These are phyloP conservation scores for Brachyptera putata DNA, from an alignment of 2,888 invertebrate species.

Conservation along the genomic window DNA sequence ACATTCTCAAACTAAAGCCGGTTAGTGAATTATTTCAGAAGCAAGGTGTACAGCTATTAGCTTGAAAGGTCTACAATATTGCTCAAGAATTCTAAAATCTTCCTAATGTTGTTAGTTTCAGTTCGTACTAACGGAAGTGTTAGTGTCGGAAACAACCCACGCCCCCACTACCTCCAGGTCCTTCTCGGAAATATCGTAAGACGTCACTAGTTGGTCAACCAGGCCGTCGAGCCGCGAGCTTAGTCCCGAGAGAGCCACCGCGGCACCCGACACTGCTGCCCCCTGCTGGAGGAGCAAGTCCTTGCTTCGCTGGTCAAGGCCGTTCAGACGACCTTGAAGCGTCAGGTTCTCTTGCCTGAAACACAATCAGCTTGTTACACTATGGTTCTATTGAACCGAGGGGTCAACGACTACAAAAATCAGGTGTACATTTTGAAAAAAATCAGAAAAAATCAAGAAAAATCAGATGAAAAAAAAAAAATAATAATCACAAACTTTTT, in stretches of 20 bases:
- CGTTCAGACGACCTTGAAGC: slow-evolving; percentile 60
- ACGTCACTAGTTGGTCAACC: slow-evolving; percentile 65
- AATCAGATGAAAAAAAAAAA: no score
- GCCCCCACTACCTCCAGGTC: slow-evolving; percentile 59
- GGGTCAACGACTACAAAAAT: no score
- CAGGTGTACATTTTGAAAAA: no score
- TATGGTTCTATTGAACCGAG: no score
- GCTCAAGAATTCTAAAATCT: no score
- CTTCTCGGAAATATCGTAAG: slow-evolving; percentile 70
- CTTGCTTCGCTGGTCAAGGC: slow-evolving; percentile 58
- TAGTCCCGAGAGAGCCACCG: slow-evolving; percentile 64
- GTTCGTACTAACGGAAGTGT: not conserved
- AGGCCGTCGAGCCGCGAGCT: slow-evolving; percentile 65
- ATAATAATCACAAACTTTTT: no score
- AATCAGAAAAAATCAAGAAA: no score
- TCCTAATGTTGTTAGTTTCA: slow-evolving; percentile 6
- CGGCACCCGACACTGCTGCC: slow-evolving; percentile 63
- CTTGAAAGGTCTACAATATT: no score
- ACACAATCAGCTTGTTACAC: no score
- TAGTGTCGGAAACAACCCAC: slow-evolving; percentile 11
- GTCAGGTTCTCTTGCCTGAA: slow-evolving; percentile 61
- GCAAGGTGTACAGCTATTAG: no score
- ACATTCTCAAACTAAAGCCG: no score
- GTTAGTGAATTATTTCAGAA: no score
- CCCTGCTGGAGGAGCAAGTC: slow-evolving; percentile 65